A percentile compares a stretch with the other conserved stretches of the same genome.
phyloP scores from a whole-genome alignment of 2,797 vertebrate species.

The Danio jaintianensis region DNA sequence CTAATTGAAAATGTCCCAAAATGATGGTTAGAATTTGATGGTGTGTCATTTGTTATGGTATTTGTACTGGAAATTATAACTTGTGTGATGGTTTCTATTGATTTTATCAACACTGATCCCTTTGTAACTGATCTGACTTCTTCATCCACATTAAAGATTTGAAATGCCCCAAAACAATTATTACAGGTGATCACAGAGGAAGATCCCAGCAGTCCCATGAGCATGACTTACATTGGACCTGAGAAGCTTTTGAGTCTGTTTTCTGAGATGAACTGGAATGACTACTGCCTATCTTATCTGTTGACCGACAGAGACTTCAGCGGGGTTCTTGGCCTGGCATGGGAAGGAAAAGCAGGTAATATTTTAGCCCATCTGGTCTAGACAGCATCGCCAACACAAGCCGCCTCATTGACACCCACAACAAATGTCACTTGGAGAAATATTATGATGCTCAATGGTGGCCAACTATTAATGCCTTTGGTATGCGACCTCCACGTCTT shows the following conservation, averaged over 20 bases:
- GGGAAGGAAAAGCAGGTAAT: constrained; percentile 81
- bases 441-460: neutral
- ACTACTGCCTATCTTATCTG: constrained; percentile 86
- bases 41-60: too few species aligned
- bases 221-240: constrained; percentile 75
- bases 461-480: neutral
- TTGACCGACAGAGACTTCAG: constrained; percentile 85
- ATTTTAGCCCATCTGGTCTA: constrained; percentile 11
- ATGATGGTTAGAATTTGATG: too few species aligned
- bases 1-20: too few species aligned
- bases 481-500: constrained; percentile 49
- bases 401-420: neutral
- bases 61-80: too few species aligned
- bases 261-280: constrained; percentile 80
- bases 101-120: too few species aligned
- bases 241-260: constrained; percentile 83
- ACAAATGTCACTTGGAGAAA: constrained; percentile 2
- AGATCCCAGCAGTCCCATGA: constrained; percentile 68
- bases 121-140: too few species aligned
- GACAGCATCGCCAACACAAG: neutral
- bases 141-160: neutral
- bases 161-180: neutral
- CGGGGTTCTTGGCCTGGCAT: constrained; percentile 83
- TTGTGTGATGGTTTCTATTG: too few species aligned
- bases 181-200: constrained; percentile 73